These are phyloP conservation scores for Eilema sororculum DNA, from an alignment of 2,888 invertebrate species.

Conservation along the genomic window DNA sequence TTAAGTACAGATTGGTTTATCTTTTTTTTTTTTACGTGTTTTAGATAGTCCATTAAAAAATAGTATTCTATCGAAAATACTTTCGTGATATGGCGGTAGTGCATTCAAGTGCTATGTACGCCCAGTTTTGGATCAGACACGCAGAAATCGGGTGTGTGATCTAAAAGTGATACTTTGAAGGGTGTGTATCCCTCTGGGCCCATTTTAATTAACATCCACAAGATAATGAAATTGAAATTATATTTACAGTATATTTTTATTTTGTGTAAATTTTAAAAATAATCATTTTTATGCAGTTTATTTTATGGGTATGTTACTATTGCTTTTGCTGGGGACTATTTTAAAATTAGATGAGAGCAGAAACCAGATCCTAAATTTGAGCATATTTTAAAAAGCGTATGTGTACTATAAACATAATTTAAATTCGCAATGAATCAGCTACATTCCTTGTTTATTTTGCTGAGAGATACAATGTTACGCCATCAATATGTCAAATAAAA, in stretches of 20 bases:
- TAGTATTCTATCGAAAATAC: neutral
- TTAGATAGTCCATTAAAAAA: neutral
- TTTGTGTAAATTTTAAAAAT: too few relatives aligned
- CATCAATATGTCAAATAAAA: conserved; percentile 12
- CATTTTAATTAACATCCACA: too few relatives aligned
- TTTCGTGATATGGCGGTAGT: neutral
- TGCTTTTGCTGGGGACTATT: too few relatives aligned
- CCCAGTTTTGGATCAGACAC: too few relatives aligned
- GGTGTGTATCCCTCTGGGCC: neutral
- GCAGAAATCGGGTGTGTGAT: neutral
- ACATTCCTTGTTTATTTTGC: conserved; percentile 7
- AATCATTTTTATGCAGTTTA: too few relatives aligned
- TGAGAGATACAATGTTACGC: neutral
- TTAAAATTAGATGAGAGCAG: too few relatives aligned
- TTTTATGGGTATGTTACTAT: too few relatives aligned
- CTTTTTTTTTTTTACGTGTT: neutral
- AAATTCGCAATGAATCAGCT: neutral
- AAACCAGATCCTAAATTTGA: too few relatives aligned
- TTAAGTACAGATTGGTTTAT: neutral
- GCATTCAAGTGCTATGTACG: neutral
- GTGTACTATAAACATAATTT: neutral
- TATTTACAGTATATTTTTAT: too few relatives aligned
- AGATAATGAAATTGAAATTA: neutral
- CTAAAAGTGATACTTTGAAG: neutral
- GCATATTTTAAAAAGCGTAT: too few relatives aligned